phyloP scores from a whole-genome alignment of 2,113 vertebrate genomes.

The Dipodomys stephensi region DNA sequence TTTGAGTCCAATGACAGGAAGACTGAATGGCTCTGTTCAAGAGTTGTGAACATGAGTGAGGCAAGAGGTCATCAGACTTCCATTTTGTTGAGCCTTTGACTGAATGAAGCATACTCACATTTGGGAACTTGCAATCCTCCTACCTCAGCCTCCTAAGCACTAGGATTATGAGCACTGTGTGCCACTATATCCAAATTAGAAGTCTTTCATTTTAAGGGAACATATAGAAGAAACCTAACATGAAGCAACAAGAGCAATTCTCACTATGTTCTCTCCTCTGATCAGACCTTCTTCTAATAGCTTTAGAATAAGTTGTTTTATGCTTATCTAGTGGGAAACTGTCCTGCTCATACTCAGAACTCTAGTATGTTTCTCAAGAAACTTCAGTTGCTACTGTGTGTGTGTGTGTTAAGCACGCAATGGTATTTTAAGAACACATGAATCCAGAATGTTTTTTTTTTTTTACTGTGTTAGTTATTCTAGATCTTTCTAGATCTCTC shows the following conservation, averaged over 20 bases:
- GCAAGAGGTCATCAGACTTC: not conserved
- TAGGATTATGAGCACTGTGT: not conserved
- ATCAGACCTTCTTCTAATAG: not conserved
- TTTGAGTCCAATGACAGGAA: not conserved
- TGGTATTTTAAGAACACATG: not conserved
- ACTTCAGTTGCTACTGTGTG: not conserved
- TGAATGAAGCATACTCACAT: not conserved
- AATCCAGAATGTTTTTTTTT: not conserved
- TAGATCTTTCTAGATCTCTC: not conserved
- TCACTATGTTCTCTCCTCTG: not conserved
- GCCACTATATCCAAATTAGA: not conserved
- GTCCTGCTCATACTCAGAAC: not conserved
- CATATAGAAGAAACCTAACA: not conserved
- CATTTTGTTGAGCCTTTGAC: not conserved
- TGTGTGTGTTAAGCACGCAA: not conserved
- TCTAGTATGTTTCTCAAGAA: not conserved
- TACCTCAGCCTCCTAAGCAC: too few relatives aligned
- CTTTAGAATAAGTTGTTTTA: not conserved
- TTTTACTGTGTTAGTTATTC: not conserved
- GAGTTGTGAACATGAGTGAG: not conserved
- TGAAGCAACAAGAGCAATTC: not conserved
- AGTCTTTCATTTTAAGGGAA: not conserved
- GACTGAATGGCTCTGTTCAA: not conserved
- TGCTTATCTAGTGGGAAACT: not conserved
- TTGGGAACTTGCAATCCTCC: not conserved